Base-by-base conservation (phyloP, 1,140 invertebrate genomes). In the Drosophila subpulchrella region DNA sequence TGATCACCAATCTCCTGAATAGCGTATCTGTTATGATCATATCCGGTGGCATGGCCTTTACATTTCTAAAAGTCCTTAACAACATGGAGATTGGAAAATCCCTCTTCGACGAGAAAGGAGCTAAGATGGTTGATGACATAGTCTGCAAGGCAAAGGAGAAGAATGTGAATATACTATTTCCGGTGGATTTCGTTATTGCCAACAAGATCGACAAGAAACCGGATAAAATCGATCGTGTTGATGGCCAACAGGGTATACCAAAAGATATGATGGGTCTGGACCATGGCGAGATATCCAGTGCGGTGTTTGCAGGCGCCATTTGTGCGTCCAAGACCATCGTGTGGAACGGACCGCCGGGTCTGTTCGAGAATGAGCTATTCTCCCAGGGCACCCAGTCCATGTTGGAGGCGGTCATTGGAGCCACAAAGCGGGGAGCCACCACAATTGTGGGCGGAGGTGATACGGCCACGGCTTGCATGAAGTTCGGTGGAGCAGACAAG, bases 1-100 rank as follows among this genome's bases (percentile, higher is more conserved):
- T 99, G 27, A 99, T 99, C 91, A 98, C 99, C 91, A 99, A 99
- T 93, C 93, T 99, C 50, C 93, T 99, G 65, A 98, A 99, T 81
- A 99, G 99, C 94, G 98, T 99, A 0, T 95, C 99, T 91, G 98
- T 98, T 93, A 99, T 99, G 98, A 99, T 99, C 77, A 99, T 99
- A 92, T 98, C 98, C 44, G 99, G 99, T 66, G 99, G 99, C 58
- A 99, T 99, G 99, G 97, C 98, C 1, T 99, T 98, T 81, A 99
- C 99, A 36, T 99, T 99, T 93, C 94, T 99, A 1, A 99, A 99
- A 93, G 96, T 97, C 53, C 93, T 96, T 0, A 96, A 98, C 77
- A 95, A 95, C 20, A 99, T 99, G 97, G 95, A 98, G 96, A 99
- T 99, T 93, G 98, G 98, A 4, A 95, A 94, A 74, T 99, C 98